Conservation (phyloP, 1,140 invertebrate species). For the Dendroctonus valens region DNA sequence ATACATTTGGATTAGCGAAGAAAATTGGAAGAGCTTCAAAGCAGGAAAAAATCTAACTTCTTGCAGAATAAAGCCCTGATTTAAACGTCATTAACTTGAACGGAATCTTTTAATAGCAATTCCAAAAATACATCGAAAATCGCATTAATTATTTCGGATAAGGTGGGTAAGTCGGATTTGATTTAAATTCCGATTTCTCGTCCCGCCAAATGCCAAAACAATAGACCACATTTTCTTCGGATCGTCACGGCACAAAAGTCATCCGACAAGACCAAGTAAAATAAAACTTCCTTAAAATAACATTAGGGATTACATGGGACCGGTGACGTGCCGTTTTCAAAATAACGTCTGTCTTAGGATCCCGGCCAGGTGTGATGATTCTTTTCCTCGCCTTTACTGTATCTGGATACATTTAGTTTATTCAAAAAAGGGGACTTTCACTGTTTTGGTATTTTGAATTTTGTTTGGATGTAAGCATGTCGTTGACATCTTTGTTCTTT, state of each 20-base stretch:
- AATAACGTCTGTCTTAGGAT: constrained; percentile 24
- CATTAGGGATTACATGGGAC: constrained; percentile 28
- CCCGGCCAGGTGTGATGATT: constrained; percentile 23
- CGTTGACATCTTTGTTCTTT: no score
- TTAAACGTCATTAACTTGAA: constrained; percentile 2
- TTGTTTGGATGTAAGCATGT: background rate
- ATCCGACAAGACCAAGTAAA: constrained; percentile 13
- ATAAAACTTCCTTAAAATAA: constrained; percentile 33
- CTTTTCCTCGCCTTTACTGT: constrained; percentile 7
- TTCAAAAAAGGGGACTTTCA: constrained; percentile 22
- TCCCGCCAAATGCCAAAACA: constrained; percentile 29
- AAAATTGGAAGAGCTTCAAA: background rate
- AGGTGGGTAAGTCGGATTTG: constrained; percentile 13
- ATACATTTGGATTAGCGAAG: background rate
- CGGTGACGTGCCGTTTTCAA: constrained; percentile 26
- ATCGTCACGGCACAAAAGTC: constrained; percentile 22
- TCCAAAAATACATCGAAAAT: constrained; percentile 13
- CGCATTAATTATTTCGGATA: constrained; percentile 15
- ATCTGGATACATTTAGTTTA: constrained; percentile 13
- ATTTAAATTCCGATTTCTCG: constrained; percentile 19
- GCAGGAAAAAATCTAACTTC: no score
- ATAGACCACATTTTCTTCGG: constrained; percentile 24
- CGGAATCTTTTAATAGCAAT: background rate
- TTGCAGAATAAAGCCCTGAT: background rate
- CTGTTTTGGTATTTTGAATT: constrained; percentile 24